Evolutionary conservation across 2,888 invertebrate species (phyloP), one percentile per base, ranked within the genome.

Genomic region (Drosophila koepferae): DNA sequence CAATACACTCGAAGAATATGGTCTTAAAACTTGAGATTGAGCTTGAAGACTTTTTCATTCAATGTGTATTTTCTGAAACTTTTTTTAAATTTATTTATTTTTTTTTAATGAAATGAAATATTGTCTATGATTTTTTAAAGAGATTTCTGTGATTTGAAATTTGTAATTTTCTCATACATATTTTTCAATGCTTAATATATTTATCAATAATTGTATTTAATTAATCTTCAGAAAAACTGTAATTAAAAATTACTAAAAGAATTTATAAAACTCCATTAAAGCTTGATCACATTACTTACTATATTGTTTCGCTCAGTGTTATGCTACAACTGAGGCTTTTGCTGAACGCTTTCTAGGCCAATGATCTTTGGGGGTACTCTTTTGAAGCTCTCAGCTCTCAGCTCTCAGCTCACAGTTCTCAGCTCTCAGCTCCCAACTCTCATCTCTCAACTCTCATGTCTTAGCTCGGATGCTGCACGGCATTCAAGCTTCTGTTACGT

Each of bases 301-400:
- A 3, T 12, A 31, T 16, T 6, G 49, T 59, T 60, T 60, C 60
- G n/a, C 10, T 10, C 70, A 79, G 59, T 67, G 59, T 51, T 31
- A 3, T 20, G 40, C 70, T 54, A 64, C 51, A 36, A 49, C 51
- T 60, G 63, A 40, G 23, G 28, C 55, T 28, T 55, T 28, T 55
- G 61, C 65, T 59, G 68, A 61, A 76, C 67, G 77, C 77, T 87
- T 87, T 83, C 71, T 83, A 85, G 83, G 88, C 88, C 88, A 83
- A 83, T 83, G 83, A 82, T 83, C 83, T 83, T 82, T 79, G 31
- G 49, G 40, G 23, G 3, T 40, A 23, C 54, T 40, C 51, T 51
- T 34, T 20, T 28, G 14, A 31, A n/a, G 20, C 38, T 16, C 53
- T 8, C 31, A n/a, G 38, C 54, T 18, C 55, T 16, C n/a, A 3